Base-by-base conservation (phyloP, 2,797 vertebrate genomes). In the Syngnathus rostellatus region DNA sequence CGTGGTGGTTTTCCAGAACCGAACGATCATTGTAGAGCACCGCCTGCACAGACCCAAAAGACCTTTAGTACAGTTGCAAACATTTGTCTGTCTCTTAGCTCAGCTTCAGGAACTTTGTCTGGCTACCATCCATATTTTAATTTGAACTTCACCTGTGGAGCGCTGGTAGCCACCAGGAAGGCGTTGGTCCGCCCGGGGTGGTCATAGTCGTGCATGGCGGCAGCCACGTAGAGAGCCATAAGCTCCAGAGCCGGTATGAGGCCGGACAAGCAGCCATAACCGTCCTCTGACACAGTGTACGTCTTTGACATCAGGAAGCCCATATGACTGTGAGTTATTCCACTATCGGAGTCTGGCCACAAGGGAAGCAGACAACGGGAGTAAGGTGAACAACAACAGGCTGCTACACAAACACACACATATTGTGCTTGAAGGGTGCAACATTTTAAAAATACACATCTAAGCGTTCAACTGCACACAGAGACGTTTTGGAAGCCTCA, bases 141-240 rank as follows among this genome's bases (percentile, higher is more conserved):
- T 39, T 40, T 10, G 6, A 60, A 60, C 9, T 16, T 25, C 82
- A 90, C 89, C 89, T 90, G 89, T 8, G 97, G 97, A 62, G 97
- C 96, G 5, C 95, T 97, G 0, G 97, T 99, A 65, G 97, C 96
- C 65, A 99, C 97, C 12, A 99, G 91, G 83, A 99, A 99, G 59
- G 97, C 97, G 0, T 99, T 99, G 54, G 97, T 99, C 80, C 96
- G 89, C 21, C 97, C 97, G 0, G 97, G 97, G 68, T 99, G 97
- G 83, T 99, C 97, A 1, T 97, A 99, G 70, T 99, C 97, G 2
- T 99, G 97, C 97, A 99, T 99, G 64, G 97, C 96, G 0, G 97
- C 95, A 1, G 97, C 97, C 39, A 99, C 97, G 2, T 99, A 99
- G 9, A 99, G 89, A 0, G 97, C 97, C 97, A 99, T 99, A 79